Percentiles rank a stretch among this genome's conserved stretches.
phyloP scores from a whole-genome alignment of 2,797 vertebrate species.

The Falco naumanni region DNA sequence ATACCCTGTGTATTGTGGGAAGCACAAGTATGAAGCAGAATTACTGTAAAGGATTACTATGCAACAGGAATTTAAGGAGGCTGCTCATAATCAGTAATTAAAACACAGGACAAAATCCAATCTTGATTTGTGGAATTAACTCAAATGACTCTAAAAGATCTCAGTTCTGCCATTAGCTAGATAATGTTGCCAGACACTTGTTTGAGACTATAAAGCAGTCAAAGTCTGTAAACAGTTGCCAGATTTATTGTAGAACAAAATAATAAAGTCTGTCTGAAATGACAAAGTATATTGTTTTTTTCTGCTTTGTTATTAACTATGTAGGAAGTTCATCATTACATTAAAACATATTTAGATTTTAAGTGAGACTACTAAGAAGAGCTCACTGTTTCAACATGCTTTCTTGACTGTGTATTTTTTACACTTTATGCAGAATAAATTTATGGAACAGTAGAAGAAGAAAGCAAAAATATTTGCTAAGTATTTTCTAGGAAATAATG shows the following conservation, averaged over 20 bases:
- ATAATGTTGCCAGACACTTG: slow-evolving; percentile 18
- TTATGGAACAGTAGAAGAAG: neutral
- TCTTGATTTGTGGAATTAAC: neutral
- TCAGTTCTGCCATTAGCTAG: slow-evolving; percentile 5
- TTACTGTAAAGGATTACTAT: slow-evolving; percentile 27
- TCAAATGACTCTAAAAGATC: neutral
- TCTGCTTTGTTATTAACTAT: neutral
- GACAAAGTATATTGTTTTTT: neutral
- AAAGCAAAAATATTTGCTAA: neutral
- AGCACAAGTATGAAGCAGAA: neutral
- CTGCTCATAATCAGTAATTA: neutral
- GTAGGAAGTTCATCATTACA: slow-evolving; percentile 14
- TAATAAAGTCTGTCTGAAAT: slow-evolving; percentile 19
- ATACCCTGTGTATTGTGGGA: slow-evolving; percentile 17
- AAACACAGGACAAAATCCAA: slow-evolving; percentile 24
- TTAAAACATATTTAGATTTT: neutral
- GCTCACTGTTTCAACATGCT: neutral
- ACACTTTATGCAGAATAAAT: neutral
- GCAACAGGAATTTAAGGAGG: slow-evolving; percentile 17
- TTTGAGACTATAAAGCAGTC: slow-evolving; percentile 9
- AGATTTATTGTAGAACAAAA: slow-evolving; percentile 34
- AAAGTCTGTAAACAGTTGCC: neutral
- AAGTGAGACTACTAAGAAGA: neutral
- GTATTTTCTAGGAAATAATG: neutral
- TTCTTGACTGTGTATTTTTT: neutral